Evolutionary conservation across 1,140 invertebrate species (phyloP).

Genomic region (Lordiphosa mommai): DNA sequence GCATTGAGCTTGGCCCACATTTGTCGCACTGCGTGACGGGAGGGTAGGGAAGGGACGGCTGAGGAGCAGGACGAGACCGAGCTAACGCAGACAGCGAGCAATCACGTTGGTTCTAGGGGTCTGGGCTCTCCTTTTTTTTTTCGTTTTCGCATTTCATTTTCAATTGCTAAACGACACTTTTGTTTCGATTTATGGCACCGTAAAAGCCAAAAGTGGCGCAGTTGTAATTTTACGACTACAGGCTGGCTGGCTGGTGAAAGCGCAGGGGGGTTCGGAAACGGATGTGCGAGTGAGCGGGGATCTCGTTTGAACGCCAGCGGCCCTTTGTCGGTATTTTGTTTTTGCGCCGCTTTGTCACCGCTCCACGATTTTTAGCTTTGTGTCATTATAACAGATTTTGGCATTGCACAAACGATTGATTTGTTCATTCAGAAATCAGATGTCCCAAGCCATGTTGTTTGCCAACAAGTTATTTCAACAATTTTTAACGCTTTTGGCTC

Average conservation of each 20-base stretch:
- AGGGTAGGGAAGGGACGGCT: too few relatives aligned
- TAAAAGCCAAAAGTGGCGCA: constrained; percentile 56
- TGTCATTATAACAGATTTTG: constrained; percentile 28
- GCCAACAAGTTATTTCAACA: constrained; percentile 39
- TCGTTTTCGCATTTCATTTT: constrained; percentile 22
- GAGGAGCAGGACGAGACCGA: not conserved
- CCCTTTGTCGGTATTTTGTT: constrained; percentile 11
- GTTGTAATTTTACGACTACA: constrained; percentile 53
- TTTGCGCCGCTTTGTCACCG: constrained; percentile 4
- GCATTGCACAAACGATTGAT: constrained; percentile 21
- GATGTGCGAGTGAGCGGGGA: constrained; percentile 16
- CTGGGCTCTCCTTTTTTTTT: constrained; percentile 3
- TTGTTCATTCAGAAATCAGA: constrained; percentile 13
- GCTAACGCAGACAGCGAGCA: not conserved
- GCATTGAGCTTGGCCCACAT: constrained; percentile 5
- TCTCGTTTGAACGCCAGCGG: constrained; percentile 16
- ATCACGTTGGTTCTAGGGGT: constrained; percentile 3
- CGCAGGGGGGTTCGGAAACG: constrained; percentile 10
- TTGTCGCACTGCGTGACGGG: not conserved
- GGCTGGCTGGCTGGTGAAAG: not conserved
- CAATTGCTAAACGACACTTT: constrained; percentile 60
- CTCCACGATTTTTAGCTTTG: constrained; percentile 12
- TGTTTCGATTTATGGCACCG: constrained; percentile 58
- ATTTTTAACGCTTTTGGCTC: constrained; percentile 26
- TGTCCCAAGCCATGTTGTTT: constrained; percentile 1